Evolutionary conservation across 2,888 invertebrate genomes (phyloP), one percentile per base, ranked within the genome.

Genomic region (Lepas anatifera): DNA sequence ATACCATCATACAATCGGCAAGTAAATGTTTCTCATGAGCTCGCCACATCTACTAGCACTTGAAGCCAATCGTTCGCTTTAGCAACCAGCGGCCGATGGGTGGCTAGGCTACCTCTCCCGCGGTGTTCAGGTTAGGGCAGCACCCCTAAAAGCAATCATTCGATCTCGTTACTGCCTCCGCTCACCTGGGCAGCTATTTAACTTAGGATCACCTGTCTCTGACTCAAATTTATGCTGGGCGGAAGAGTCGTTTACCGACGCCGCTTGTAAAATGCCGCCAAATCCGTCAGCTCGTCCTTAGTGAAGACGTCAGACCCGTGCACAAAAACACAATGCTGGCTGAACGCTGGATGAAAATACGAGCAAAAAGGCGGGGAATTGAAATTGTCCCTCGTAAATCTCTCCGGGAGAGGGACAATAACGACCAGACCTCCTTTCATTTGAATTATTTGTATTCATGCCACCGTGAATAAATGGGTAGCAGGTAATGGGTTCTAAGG

Each of bases 301-400:
- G 58, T 58, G 35, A 35, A 58, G 58, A 22, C 18, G 58, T 58
- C 58, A 35, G 22, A 35, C 6, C 16, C 18, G 32, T 10, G 22
- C 32, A 35, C 35, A 58, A 58, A 58, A 58, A 58, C 58, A 58
- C 58, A 58, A 58, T 58, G 22, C 22, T 22, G 35, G 3, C 58
- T 16, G 58, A 58, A 35, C 58, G 22, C 32, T 13, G 35, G 2
- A 13, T 18, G 58, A 32, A 58, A 58, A 58, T 58, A 22, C 35
- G 35, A 35, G 58, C 58, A 58, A 58, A 58, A 58, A 58, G 58
- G 22, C 32, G 25, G 32, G 3, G 22, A 22, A 58, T 58, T 58
- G 58, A 58, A 58, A 58, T 22, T 58, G 58, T 58, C 58, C 18
- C 32, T 35, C 58, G 22, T 58, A 58, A 58, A 58, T n/a, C n/a